phyloP scores from a whole-genome alignment of 1,140 invertebrate genomes.

The Pinna nobilis region DNA sequence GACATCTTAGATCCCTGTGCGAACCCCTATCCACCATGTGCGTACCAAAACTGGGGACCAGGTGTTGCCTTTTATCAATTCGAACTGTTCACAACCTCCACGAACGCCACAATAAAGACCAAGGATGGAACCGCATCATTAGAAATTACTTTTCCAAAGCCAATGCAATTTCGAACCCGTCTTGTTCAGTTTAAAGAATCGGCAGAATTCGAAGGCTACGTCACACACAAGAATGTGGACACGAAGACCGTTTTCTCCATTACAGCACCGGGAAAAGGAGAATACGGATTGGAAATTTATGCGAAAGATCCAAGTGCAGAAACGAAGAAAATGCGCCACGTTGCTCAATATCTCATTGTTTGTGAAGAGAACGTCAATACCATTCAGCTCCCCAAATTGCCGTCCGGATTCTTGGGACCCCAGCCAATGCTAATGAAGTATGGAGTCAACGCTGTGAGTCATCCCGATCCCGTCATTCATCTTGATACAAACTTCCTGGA shows the following conservation, averaged over 20 bases:
- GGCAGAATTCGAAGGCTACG: constrained; percentile 65
- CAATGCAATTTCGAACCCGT: constrained; percentile 70
- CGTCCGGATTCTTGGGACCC: constrained; percentile 71
- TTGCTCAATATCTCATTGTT: constrained; percentile 72
- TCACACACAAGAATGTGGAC: constrained; percentile 66
- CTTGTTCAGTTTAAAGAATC: constrained; percentile 62
- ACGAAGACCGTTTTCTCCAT: constrained; percentile 70
- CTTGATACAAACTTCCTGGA: constrained; percentile 64
- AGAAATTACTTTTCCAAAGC: constrained; percentile 49
- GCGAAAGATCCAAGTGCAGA: constrained; percentile 71
- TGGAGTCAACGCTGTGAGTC: constrained; percentile 63
- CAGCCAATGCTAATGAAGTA: constrained; percentile 70
- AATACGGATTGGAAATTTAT: constrained; percentile 74
- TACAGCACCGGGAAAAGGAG: constrained; percentile 67
- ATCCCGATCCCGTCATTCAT: constrained; percentile 71
- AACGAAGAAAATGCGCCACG: constrained; percentile 71
- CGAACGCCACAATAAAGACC: constrained; percentile 64
- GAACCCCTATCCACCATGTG: constrained; percentile 72
- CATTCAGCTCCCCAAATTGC: constrained; percentile 67
- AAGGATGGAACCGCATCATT: constrained; percentile 61
- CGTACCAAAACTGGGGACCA: constrained; percentile 71
- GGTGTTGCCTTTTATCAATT: constrained; percentile 66
- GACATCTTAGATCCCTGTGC: constrained; percentile 42
- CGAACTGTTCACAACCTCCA: constrained; percentile 64
- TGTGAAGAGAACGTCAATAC: constrained; percentile 67